Percentiles rank a stretch among this genome's conserved stretches.
Evolutionary conservation across 2,113 vertebrate species (phyloP).

Genomic region (Hemibagrus wyckioides): DNA sequence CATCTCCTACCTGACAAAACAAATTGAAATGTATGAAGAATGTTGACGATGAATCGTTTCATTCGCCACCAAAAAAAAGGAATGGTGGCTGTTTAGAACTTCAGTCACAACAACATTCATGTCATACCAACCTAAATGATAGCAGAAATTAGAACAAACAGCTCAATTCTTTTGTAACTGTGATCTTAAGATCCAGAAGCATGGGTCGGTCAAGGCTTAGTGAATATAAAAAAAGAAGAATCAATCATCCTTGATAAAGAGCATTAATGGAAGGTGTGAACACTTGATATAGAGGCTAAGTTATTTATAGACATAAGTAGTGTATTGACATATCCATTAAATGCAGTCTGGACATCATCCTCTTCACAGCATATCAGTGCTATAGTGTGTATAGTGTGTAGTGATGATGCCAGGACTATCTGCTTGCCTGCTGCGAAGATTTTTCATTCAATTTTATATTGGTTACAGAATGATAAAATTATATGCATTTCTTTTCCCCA

Average conservation of each 20-base stretch:
- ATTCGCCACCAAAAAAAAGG: slow-evolving; percentile 4
- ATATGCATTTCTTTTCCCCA: slow-evolving; percentile 13
- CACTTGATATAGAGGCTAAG: slow-evolving; percentile 18
- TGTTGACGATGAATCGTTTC: neutral
- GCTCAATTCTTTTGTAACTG: slow-evolving; percentile 25
- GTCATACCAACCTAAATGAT: neutral
- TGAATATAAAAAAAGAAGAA: slow-evolving; percentile 41
- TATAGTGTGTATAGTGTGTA: slow-evolving; percentile 36
- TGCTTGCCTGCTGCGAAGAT: slow-evolving; percentile 23
- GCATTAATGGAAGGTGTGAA: slow-evolving; percentile 27
- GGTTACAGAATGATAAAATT: neutral
- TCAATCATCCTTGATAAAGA: slow-evolving; percentile 30
- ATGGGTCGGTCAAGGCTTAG: neutral
- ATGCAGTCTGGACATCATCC: neutral
- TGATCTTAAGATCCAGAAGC: neutral
- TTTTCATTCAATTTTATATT: slow-evolving; percentile 3
- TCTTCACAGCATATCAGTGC: neutral
- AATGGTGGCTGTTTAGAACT: neutral
- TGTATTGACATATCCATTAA: slow-evolving; percentile 19
- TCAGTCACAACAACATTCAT: neutral
- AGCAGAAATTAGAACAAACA: neutral
- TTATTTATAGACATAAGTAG: slow-evolving; percentile 28
- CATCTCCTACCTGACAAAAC: slow-evolving; percentile 23
- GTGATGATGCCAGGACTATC: slow-evolving; percentile 21
- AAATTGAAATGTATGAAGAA: slow-evolving; percentile 35